These are phyloP conservation scores for Meteorus sp. DNA, from an alignment of 1,140 invertebrate species.

Conservation along the genomic window DNA sequence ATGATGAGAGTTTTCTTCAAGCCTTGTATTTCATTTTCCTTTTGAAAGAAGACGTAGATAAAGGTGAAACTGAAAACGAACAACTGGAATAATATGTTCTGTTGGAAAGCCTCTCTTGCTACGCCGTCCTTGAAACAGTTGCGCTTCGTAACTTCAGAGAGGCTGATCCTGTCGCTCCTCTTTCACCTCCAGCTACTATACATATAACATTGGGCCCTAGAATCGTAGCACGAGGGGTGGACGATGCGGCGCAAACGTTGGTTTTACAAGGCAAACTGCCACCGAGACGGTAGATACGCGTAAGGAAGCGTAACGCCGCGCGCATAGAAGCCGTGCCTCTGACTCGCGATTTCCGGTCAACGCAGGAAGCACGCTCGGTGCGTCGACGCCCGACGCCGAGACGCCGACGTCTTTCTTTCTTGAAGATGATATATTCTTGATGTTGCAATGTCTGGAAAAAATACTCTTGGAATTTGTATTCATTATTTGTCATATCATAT, in stretches of 20 bases:
- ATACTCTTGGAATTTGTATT: no score
- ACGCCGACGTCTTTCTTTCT: conserved; percentile 39
- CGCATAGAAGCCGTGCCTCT: conserved; percentile 44
- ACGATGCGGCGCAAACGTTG: conserved; percentile 15
- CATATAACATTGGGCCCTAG: no score
- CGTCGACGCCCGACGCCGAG: conserved; percentile 40
- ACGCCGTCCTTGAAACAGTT: conserved; percentile 41
- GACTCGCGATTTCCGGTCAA: conserved; percentile 52
- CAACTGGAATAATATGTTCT: no score
- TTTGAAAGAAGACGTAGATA: no score
- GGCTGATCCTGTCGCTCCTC: conserved; percentile 13
- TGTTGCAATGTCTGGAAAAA: not conserved
- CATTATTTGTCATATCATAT: no score
- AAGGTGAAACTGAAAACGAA: no score
- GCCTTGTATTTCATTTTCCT: no score
- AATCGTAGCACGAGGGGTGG: not conserved
- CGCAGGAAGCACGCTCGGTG: conserved; percentile 51
- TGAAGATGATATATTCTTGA: conserved; percentile 12
- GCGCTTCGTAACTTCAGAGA: conserved; percentile 40
- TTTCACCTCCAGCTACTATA: not conserved
- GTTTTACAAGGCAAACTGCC: no score
- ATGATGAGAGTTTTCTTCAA: not conserved
- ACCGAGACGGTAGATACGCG: conserved; percentile 45
- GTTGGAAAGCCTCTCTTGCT: not conserved
- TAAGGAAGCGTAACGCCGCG: conserved; percentile 51